Evolutionary conservation across 2,113 vertebrate species (phyloP).

Genomic region (Atrichornis clamosus): DNA sequence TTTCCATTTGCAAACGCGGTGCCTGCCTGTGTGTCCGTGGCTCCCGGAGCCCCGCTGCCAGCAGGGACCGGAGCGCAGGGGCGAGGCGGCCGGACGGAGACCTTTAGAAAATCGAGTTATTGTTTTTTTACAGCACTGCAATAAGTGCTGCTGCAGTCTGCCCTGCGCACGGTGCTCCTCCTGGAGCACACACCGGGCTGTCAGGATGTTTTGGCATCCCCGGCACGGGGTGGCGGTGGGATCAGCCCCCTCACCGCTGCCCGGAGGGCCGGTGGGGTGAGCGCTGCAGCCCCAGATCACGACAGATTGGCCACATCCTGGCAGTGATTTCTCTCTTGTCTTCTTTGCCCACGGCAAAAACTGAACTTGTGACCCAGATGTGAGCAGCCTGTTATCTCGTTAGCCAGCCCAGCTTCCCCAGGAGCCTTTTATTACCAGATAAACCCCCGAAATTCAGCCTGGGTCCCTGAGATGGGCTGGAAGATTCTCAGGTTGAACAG

Average conservation of each 20-base stretch:
- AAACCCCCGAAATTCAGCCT: not conserved
- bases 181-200: not conserved
- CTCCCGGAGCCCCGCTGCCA: not conserved
- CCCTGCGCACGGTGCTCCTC: not conserved
- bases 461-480: not conserved
- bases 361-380: slow-evolving; percentile 58
- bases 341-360: not conserved
- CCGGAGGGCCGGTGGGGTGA: not conserved
- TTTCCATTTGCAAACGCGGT: not conserved
- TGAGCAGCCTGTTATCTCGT: slow-evolving; percentile 9
- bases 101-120: not conserved
- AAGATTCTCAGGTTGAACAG: not conserved
- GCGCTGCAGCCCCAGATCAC: not conserved
- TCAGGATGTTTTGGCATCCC: not conserved
- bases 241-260: not conserved
- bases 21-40: not conserved
- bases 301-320: not conserved
- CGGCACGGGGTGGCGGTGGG: not conserved
- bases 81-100: not conserved
- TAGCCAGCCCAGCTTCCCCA: not conserved
- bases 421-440: not conserved
- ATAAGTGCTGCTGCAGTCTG: not conserved
- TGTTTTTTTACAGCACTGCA: not conserved
- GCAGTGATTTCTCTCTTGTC: not conserved
- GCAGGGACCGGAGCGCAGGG: not conserved